Percentiles rank a stretch among this genome's conserved stretches.
phyloP scores from a whole-genome alignment of 1,140 invertebrate species.

The Stratiolaelaps scimitus region DNA sequence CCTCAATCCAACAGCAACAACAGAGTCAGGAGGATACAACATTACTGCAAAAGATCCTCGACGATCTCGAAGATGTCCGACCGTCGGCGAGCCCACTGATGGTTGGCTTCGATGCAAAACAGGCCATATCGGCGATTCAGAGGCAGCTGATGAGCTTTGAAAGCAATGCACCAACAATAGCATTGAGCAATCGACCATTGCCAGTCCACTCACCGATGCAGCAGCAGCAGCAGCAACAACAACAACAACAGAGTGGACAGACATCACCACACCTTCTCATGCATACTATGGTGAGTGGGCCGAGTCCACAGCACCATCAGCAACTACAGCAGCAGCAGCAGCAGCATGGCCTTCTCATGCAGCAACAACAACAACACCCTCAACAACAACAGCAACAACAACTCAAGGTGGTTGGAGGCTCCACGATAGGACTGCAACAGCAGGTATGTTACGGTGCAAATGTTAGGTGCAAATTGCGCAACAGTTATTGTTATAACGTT shows the following conservation, averaged over 20 bases:
- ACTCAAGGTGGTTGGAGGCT: constrained; percentile 19
- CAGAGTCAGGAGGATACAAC: not conserved
- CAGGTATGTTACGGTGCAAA: no score
- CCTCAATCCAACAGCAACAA: constrained; percentile 24
- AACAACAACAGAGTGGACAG: constrained; percentile 42
- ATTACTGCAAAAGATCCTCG: constrained; percentile 14
- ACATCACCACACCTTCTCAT: no score
- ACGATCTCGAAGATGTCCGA: constrained; percentile 16
- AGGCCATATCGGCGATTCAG: constrained; percentile 76
- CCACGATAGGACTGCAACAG: no score
- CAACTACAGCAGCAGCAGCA: constrained; percentile 48
- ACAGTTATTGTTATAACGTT: no score
- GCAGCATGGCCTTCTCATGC: constrained; percentile 26
- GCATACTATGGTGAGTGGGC: no score
- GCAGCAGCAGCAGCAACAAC: constrained; percentile 48
- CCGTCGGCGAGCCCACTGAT: constrained; percentile 30
- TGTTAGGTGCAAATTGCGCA: no score
- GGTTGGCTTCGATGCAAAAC: constrained; percentile 53
- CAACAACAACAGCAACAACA: constrained; percentile 35
- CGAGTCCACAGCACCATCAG: constrained; percentile 41
- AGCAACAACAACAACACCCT: constrained; percentile 35
- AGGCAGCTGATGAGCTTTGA: constrained; percentile 72
- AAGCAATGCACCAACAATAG: constrained; percentile 40
- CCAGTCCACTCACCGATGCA: constrained; percentile 27
- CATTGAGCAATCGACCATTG: constrained; percentile 24